A percentile compares a stretch with the other conserved stretches of the same genome.
Conservation (phyloP, 2,113 vertebrate genomes). For the Strigops habroptila region DNA sequence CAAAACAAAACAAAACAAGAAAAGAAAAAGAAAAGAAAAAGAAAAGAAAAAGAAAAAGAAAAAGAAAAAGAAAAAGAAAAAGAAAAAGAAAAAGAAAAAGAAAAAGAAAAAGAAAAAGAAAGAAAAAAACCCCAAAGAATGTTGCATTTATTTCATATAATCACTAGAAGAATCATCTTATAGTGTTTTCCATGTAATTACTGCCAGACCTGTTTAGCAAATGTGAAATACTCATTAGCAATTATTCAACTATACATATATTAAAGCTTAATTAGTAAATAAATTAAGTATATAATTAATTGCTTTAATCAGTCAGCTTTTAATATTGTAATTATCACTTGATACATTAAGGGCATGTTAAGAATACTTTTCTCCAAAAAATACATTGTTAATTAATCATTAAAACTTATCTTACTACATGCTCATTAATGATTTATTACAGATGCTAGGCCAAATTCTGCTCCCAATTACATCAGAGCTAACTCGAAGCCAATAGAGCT, state of each 20-base stretch:
- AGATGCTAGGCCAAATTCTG: conserved; percentile 65
- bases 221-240: conserved; percentile 71
- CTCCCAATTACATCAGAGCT: conserved; percentile 36
- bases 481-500: conserved; percentile 48
- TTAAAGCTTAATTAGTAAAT: conserved; percentile 80
- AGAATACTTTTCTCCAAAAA: conserved; percentile 76
- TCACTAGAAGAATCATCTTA: conserved; percentile 37
- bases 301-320: conserved; percentile 69
- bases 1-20: fast-evolving
- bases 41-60: not conserved
- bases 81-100: not conserved
- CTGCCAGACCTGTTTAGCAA: conserved; percentile 65
- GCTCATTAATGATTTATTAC: conserved; percentile 80
- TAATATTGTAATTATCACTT: conserved; percentile 72
- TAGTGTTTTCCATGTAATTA: conserved; percentile 60
- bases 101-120: not conserved
- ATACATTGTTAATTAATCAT: conserved; percentile 82
- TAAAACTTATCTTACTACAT: conserved; percentile 76
- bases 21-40: not conserved
- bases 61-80: not conserved
- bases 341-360: conserved; percentile 73
- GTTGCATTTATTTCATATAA: conserved; percentile 37
- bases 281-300: conserved; percentile 77
- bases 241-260: conserved; percentile 75
- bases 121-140: not conserved